phyloP scores from a whole-genome alignment of 2,797 vertebrate genomes.

The Menidia menidia region DNA sequence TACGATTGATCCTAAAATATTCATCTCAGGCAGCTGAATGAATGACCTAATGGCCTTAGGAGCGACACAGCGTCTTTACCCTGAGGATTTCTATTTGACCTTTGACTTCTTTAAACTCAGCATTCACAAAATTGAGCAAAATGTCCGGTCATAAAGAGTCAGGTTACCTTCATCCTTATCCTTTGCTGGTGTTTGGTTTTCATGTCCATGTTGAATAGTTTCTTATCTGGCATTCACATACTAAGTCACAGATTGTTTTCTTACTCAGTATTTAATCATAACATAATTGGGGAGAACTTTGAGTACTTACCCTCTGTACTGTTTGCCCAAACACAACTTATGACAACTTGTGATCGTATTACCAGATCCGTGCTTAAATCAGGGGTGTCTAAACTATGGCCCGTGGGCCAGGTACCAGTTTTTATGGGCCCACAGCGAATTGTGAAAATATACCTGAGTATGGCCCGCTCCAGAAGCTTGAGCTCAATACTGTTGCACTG shows the following conservation, averaged over 20 bases:
- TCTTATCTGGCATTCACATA: conserved; percentile 20
- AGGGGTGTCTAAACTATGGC: too few species aligned
- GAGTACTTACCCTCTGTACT: conserved; percentile 14
- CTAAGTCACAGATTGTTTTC: conserved; percentile 21
- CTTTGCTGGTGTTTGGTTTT: conserved; percentile 6
- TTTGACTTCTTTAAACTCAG: conserved; percentile 4
- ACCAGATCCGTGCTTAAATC: too few species aligned
- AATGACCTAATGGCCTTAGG: neutral
- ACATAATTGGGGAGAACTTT: conserved; percentile 7
- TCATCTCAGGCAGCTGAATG: conserved; percentile 2
- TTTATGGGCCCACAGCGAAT: too few species aligned
- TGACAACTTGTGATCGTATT: too few species aligned
- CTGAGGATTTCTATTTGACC: neutral
- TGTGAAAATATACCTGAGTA: neutral
- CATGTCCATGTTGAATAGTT: conserved; percentile 10
- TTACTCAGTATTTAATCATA: conserved; percentile 13
- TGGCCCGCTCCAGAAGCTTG: neutral
- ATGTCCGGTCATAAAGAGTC: neutral
- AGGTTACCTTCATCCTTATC: conserved; percentile 1
- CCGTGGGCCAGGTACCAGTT: too few species aligned
- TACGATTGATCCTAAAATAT: conserved; percentile 21
- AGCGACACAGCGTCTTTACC: neutral
- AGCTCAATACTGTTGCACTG: neutral
- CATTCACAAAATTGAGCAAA: neutral
- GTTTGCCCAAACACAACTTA: conserved; percentile 3